These are phyloP conservation scores for Cosmia trapezina DNA, from an alignment of 2,888 invertebrate genomes.

Conservation along the genomic window DNA sequence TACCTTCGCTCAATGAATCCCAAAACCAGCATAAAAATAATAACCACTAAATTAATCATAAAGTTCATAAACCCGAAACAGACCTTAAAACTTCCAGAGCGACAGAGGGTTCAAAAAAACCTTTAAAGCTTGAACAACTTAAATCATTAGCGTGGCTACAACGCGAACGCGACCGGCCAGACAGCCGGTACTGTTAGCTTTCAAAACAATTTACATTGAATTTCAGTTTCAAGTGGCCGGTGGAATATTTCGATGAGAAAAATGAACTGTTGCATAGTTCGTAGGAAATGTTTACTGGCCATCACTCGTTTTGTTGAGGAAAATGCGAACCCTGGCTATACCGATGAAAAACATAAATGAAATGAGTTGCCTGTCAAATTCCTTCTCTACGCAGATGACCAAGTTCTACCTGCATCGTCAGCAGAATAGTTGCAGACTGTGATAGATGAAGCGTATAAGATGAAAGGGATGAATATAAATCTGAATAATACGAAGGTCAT, in stretches of 20 bases:
- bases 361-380: no score
- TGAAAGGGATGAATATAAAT: no score
- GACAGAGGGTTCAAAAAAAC: slow-evolving; percentile 41
- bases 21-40: slow-evolving; percentile 17
- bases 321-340: background rate
- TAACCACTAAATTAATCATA: slow-evolving; percentile 38
- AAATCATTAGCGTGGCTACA: slow-evolving; percentile 61
- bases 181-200: slow-evolving; percentile 58
- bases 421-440: no score
- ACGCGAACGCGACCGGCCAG: slow-evolving; percentile 34
- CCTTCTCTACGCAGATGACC: no score
- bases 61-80: slow-evolving; percentile 35
- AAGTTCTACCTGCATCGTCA: no score
- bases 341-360: background rate
- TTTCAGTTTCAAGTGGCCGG: slow-evolving; percentile 54
- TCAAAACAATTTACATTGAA: slow-evolving; percentile 67
- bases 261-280: slow-evolving; percentile 52
- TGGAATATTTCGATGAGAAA: slow-evolving; percentile 50
- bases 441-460: no score
- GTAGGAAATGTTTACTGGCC: slow-evolving; percentile 32
- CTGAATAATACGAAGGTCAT: no score
- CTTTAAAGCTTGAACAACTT: slow-evolving; percentile 53
- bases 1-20: background rate
- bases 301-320: slow-evolving; percentile 22
- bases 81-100: slow-evolving; percentile 38